Conservation (phyloP, 2,113 vertebrate species). For the Scomber japonicus region DNA sequence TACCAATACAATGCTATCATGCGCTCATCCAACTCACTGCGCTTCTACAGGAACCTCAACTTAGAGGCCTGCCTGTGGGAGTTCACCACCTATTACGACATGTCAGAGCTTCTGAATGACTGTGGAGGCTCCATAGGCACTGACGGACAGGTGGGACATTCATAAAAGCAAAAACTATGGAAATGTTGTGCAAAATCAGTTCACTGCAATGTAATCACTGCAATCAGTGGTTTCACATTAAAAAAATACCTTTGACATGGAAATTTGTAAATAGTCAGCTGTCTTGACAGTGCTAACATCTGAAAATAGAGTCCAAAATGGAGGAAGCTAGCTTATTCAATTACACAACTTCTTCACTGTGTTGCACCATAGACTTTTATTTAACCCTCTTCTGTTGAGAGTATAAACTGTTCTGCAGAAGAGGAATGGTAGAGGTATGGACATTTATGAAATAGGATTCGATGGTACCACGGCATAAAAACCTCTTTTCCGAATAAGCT, state of each 20-base stretch:
- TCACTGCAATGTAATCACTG: too few relatives aligned
- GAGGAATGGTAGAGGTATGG: too few relatives aligned
- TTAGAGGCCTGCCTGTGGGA: constrained; percentile 88
- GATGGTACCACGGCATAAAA: too few relatives aligned
- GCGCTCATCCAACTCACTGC: constrained; percentile 82
- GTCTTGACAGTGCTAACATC: too few relatives aligned
- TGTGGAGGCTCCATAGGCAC: constrained; percentile 85
- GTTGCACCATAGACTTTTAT: not conserved
- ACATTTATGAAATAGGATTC: too few relatives aligned
- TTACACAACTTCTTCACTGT: not conserved
- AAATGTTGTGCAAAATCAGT: not conserved
- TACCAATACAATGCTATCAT: constrained; percentile 84
- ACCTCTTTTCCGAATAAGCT: too few relatives aligned
- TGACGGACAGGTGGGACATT: constrained; percentile 82
- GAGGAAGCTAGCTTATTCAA: not conserved
- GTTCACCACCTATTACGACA: constrained; percentile 86
- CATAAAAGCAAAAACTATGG: not conserved
- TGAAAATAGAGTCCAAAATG: not conserved
- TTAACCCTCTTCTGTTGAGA: not conserved
- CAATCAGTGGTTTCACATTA: not conserved
- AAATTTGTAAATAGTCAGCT: too few relatives aligned
- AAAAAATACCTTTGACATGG: not conserved
- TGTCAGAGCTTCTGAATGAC: constrained; percentile 85
- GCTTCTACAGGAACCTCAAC: constrained; percentile 88
- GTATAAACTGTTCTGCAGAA: not conserved